Evolutionary conservation across 2,888 invertebrate species (phyloP).

Genomic region (Nysson spinosus): DNA sequence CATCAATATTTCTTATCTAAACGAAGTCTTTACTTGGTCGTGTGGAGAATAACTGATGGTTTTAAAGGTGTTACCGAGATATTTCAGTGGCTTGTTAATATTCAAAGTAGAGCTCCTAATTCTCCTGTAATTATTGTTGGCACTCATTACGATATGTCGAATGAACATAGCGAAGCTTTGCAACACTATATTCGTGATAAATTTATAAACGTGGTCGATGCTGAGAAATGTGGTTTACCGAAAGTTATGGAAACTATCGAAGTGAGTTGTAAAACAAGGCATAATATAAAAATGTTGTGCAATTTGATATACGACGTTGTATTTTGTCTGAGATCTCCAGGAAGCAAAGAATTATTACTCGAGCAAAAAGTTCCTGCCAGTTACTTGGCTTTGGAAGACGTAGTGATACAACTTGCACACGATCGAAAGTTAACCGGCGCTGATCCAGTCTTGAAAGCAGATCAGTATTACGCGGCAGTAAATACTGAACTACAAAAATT

Average conservation of each 20-base stretch:
- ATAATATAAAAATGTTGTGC: conserved; percentile 93
- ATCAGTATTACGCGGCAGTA: conserved; percentile 82
- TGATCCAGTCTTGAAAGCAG: conserved; percentile 91
- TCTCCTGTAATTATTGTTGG: conserved; percentile 97
- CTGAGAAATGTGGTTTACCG: conserved; percentile 96
- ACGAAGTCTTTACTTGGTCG: conserved; percentile 94
- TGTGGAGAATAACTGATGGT: conserved; percentile 97
- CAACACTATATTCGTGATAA: conserved; percentile 92
- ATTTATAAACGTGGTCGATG: conserved; percentile 95
- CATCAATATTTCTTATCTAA: conserved; percentile 99
- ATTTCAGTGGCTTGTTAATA: conserved; percentile 96
- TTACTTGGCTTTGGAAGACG: conserved; percentile 96
- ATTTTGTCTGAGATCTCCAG: conserved; percentile 93
- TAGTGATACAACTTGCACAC: conserved; percentile 88
- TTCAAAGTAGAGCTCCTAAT: conserved; percentile 95
- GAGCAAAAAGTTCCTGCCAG: conserved; percentile 97
- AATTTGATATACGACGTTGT: conserved; percentile 96
- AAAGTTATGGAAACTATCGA: conserved; percentile 95
- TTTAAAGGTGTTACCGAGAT: conserved; percentile 92
- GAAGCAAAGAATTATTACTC: conserved; percentile 92
- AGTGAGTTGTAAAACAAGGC: conserved; percentile 91
- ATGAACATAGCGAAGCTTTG: conserved; percentile 87
- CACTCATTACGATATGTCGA: conserved; percentile 94
- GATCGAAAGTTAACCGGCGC: conserved; percentile 84
- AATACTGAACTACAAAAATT: conserved; percentile 82